Evolutionary conservation across 1,140 invertebrate species (phyloP).

Genomic region (Diachasma alloeum): DNA sequence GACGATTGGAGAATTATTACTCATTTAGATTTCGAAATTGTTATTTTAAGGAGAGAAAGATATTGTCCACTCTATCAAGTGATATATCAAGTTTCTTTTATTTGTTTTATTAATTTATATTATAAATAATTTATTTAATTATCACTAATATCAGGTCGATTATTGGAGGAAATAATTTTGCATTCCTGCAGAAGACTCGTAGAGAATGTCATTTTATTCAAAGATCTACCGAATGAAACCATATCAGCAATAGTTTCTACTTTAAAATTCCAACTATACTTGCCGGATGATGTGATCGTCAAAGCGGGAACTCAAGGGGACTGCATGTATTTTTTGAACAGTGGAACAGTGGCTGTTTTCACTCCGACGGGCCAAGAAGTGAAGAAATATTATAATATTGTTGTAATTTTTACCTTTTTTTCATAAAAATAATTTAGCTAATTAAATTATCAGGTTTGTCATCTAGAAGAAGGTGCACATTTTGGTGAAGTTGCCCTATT

Average conservation of each 20-base stretch:
- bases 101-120: neutral
- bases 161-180: constrained; percentile 50
- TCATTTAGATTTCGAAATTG: constrained; percentile 51
- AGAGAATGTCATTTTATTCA: constrained; percentile 54
- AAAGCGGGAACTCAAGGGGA: constrained; percentile 67
- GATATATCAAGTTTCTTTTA: neutral
- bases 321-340: constrained; percentile 70
- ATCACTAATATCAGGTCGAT: constrained; percentile 5
- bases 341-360: constrained; percentile 69
- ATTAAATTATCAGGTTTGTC: constrained; percentile 57
- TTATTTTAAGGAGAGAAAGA: constrained; percentile 53
- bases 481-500: constrained; percentile 66
- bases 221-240: constrained; percentile 44
- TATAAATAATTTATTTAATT: too few relatives aligned
- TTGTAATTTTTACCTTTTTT: too few relatives aligned
- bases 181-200: constrained; percentile 54
- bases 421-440: neutral
- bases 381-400: neutral
- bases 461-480: constrained; percentile 65
- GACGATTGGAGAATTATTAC: constrained; percentile 53
- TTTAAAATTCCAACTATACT: constrained; percentile 55
- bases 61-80: constrained; percentile 53
- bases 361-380: constrained; percentile 69
- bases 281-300: constrained; percentile 61
- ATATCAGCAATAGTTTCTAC: constrained; percentile 45